Evolutionary conservation across 2,797 vertebrate genomes (phyloP), one percentile per base, ranked within the genome.

Genomic region (Miichthys miiuy): DNA sequence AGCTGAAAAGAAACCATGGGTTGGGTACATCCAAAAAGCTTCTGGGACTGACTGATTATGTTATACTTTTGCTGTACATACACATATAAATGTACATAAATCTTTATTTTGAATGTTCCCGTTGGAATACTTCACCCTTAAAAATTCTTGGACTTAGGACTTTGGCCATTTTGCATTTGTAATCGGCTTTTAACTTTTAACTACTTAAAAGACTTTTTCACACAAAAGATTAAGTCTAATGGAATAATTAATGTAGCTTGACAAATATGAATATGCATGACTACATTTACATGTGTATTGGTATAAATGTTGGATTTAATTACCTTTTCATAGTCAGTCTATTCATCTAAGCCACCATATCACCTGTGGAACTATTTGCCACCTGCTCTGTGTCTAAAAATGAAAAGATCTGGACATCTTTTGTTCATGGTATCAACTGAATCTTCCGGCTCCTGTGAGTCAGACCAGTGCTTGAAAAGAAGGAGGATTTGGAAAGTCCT

Each of bases 361-460:
- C 0, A 3, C 17, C 20, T 4, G 2, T 18, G 51, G 6, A 34
- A 30, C n/a, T n/a, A 2, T 68, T 25, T 6, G 5, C 47, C 27
- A 9, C n/a, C 34, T 56, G 42, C 38, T 60, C 8, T 70, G 13
- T 54, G 52, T 11, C 30, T 30, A 30, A 27, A 60, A 68, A 55
- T 55, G 21, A 69, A 48, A 67, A 50, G 10, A 4, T 51, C 2
- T 0, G n/a, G n/a, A 23, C 13, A 14, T 48, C 27, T 58, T 34
- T 81, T 44, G 21, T 74, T 65, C 6, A 20, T 2, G 20, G 38
- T 65, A 61, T 84, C 44, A 47, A 4, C 25, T 50, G 4, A 65
- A 58, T 54, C 44, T 18, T 16, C 9, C 21, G 41, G 41, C 47
- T 50, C 16, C 52, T 57, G 4, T 12, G 42, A 72, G 61, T 51